Percentiles rank a stretch among this genome's conserved stretches.
Evolutionary conservation across 2,113 vertebrate species (phyloP).

Genomic region (Phylloscopus trochilus): DNA sequence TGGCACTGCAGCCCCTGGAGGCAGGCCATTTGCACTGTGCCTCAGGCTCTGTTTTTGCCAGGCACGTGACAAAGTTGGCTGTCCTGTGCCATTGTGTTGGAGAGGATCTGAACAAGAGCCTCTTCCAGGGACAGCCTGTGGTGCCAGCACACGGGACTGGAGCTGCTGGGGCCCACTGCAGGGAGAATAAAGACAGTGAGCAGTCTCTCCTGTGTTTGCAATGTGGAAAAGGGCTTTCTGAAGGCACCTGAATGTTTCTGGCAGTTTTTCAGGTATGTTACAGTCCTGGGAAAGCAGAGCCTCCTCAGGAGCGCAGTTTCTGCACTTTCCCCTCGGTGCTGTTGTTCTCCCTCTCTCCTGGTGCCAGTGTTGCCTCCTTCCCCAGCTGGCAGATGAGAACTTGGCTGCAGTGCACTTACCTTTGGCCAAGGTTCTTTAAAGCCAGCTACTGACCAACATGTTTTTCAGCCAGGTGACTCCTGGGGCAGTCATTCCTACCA

Average conservation of each 20-base stretch:
- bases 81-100: not conserved
- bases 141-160: not conserved
- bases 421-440: not conserved
- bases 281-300: not conserved
- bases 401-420: not conserved
- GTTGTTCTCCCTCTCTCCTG: not conserved
- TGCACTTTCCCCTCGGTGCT: not conserved
- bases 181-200: not conserved
- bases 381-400: not conserved
- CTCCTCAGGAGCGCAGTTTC: rapidly evolving
- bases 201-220: rapidly evolving
- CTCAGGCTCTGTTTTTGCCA: not conserved
- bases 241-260: not conserved
- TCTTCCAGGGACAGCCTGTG: rapidly evolving
- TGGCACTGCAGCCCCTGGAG: not conserved
- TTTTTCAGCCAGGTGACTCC: not conserved
- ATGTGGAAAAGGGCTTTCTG: not conserved
- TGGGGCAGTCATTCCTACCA: not conserved
- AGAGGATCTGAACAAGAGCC: not conserved
- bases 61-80: not conserved
- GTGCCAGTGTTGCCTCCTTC: rapidly evolving
- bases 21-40: not conserved
- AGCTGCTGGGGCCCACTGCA: not conserved
- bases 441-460: not conserved
- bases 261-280: not conserved